A percentile compares a stretch with the other conserved stretches of the same genome.
Conservation (phyloP, 2,888 invertebrate genomes). For the Julus scandinavius region DNA sequence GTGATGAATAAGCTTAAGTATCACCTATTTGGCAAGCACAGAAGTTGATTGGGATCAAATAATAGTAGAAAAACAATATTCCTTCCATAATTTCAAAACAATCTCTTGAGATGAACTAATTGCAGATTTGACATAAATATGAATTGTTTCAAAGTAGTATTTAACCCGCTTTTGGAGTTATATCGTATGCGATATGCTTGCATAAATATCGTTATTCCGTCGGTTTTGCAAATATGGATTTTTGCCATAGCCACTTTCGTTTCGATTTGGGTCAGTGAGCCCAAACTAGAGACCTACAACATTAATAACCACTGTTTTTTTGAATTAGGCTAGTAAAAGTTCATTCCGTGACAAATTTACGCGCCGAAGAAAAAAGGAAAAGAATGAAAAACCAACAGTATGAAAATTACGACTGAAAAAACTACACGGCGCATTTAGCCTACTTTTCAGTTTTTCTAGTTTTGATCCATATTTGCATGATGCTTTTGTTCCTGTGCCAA, state of each 20-base stretch:
- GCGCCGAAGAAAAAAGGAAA: neutral
- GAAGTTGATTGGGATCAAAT: too few species aligned
- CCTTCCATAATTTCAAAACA: neutral
- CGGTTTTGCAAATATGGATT: neutral
- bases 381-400: neutral
- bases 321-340: slow-evolving; percentile 28
- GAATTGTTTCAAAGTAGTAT: neutral
- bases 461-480: neutral
- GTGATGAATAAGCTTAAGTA: too few species aligned
- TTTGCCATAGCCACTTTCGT: neutral
- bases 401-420: neutral
- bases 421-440: neutral
- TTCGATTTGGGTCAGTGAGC: slow-evolving; percentile 34
- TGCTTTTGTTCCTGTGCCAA: neutral
- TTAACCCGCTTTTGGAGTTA: neutral
- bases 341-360: slow-evolving; percentile 37
- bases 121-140: neutral
- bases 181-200: neutral
- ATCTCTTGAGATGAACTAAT: neutral
- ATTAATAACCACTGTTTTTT: neutral
- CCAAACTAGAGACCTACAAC: slow-evolving; percentile 17
- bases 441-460: neutral
- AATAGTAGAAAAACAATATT: too few species aligned
- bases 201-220: neutral
- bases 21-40: too few species aligned